These are phyloP conservation scores for Myotis lucifugus DNA, from an alignment of 2,113 vertebrate species.

Conservation along the genomic window DNA sequence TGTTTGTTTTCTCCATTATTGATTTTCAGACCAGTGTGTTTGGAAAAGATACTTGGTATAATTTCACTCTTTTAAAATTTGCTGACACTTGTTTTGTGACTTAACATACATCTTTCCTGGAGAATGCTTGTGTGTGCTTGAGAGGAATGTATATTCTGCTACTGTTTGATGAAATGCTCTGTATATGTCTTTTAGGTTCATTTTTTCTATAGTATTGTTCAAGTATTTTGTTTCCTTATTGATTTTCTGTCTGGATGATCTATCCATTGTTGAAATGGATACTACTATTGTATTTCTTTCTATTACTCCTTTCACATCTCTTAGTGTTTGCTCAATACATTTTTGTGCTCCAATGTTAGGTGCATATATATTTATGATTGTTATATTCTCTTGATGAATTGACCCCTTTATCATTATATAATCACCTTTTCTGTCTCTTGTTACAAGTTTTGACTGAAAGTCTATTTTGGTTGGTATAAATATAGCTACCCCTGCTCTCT, in stretches of 20 bases:
- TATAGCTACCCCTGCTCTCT: neutral
- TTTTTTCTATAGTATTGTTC: neutral
- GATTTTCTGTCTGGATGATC: neutral
- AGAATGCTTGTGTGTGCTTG: neutral
- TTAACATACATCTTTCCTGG: neutral
- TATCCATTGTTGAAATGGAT: neutral
- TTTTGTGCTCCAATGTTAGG: neutral
- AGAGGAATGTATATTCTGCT: neutral
- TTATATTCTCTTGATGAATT: neutral
- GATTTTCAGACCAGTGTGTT: neutral
- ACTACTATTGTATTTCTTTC: neutral
- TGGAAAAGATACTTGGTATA: neutral
- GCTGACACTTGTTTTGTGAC: neutral
- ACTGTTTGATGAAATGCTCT: neutral
- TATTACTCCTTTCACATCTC: neutral
- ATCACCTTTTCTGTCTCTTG: neutral
- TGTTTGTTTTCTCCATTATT: neutral
- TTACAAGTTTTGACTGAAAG: neutral
- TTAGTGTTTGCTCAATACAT: neutral
- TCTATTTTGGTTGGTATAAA: neutral
- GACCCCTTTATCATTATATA: neutral
- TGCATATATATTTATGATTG: neutral
- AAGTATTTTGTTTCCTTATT: neutral
- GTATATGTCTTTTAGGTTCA: neutral
- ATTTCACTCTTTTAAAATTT: neutral